Conservation (phyloP, 2,888 invertebrate species). For the Sesamia inferens region DNA sequence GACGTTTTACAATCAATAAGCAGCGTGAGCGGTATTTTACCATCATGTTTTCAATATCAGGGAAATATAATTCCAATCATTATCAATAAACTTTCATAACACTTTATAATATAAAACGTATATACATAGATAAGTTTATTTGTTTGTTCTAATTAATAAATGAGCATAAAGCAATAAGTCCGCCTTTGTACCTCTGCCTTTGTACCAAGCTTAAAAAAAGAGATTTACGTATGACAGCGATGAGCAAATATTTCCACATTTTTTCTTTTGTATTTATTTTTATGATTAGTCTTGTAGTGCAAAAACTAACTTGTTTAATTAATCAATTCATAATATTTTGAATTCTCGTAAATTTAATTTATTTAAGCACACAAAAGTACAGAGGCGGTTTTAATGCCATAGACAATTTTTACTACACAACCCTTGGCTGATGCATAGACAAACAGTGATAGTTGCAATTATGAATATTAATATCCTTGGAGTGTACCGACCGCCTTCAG, state of each 20-base stretch:
- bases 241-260: neutral
- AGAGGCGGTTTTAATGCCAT: too few relatives aligned
- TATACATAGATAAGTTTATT: neutral
- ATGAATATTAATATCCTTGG: too few relatives aligned
- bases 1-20: conserved; percentile 24
- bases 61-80: neutral
- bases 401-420: too few relatives aligned
- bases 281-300: neutral
- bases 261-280: neutral
- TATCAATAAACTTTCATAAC: neutral
- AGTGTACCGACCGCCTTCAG: too few relatives aligned
- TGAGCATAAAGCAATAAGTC: too few relatives aligned
- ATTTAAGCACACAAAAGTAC: neutral
- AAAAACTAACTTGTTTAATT: neutral
- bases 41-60: neutral
- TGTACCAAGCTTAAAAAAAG: too few relatives aligned
- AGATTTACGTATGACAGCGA: neutral
- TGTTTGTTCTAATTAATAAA: neutral
- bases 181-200: too few relatives aligned
- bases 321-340: too few relatives aligned
- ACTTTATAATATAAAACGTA: neutral
- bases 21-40: conserved; percentile 5
- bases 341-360: neutral
- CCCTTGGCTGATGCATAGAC: too few relatives aligned
- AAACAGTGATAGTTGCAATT: too few relatives aligned